phyloP scores from a whole-genome alignment of 2,888 invertebrate genomes.

The Myopa tessellatipennis region DNA sequence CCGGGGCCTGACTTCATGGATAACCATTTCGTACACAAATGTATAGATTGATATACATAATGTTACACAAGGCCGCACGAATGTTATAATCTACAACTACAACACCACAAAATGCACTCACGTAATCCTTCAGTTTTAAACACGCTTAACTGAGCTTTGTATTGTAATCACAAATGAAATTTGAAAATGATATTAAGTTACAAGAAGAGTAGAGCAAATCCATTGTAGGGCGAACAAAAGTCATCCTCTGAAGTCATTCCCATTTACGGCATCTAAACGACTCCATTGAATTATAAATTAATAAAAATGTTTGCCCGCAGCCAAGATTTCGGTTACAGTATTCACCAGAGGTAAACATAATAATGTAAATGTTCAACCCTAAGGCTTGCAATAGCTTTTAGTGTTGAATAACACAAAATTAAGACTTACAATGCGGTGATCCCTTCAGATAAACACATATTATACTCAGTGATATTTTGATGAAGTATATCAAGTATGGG shows the following conservation, averaged over 20 bases:
- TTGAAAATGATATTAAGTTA: conserved; percentile 62
- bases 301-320: conserved; percentile 68
- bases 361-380: conserved; percentile 20
- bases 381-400: conserved; percentile 11
- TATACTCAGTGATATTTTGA: no score
- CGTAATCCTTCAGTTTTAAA: conserved; percentile 28
- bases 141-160: conserved; percentile 46
- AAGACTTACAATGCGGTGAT: not conserved
- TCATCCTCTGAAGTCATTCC: conserved; percentile 42
- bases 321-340: conserved; percentile 65
- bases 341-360: not conserved
- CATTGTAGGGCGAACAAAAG: conserved; percentile 57
- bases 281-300: conserved; percentile 68
- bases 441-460: not conserved
- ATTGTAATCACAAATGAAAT: conserved; percentile 49
- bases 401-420: conserved; percentile 27
- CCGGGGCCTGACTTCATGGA: no score
- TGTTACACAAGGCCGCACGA: no score
- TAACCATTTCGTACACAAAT: no score
- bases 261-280: conserved; percentile 40
- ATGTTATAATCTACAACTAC: not conserved
- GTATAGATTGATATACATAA: no score
- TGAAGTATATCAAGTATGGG: no score
- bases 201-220: conserved; percentile 46
- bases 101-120: conserved; percentile 26